Percentiles rank a stretch among this genome's conserved stretches.
These are phyloP conservation scores for Rana temporaria DNA, from an alignment of 2,113 vertebrate genomes.

Conservation along the genomic window DNA sequence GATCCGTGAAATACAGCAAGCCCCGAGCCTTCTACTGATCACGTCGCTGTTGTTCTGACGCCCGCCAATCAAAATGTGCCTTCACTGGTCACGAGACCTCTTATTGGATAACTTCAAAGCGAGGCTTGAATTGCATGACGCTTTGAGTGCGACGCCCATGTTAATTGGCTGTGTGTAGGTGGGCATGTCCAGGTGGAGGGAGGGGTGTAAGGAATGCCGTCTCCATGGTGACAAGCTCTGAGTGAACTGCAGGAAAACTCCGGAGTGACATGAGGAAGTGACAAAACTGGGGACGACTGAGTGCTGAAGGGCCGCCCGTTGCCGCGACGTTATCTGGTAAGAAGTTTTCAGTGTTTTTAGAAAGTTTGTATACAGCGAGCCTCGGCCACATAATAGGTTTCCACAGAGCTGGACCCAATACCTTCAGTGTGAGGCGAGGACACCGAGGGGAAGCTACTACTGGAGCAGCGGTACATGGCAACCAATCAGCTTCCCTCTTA, in stretches of 20 bases:
- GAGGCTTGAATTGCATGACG: conserved; percentile 29
- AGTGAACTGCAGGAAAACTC: background rate
- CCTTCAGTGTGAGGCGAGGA: too few relatives aligned
- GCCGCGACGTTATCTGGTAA: background rate
- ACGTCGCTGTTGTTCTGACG: too few relatives aligned
- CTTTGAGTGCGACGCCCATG: background rate
- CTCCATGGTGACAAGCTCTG: conserved; percentile 1
- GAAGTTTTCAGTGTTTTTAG: background rate
- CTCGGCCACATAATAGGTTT: too few relatives aligned
- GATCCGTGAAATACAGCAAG: too few relatives aligned
- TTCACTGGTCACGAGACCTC: background rate
- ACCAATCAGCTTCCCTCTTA: too few relatives aligned
- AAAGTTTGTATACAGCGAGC: too few relatives aligned
- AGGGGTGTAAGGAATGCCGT: conserved; percentile 9
- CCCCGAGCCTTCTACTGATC: too few relatives aligned
- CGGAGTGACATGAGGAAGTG: conserved; percentile 49
- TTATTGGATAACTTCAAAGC: background rate
- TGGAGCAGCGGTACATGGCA: too few relatives aligned
- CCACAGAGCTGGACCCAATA: too few relatives aligned
- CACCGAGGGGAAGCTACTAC: too few relatives aligned
- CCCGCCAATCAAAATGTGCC: background rate
- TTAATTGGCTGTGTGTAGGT: background rate
- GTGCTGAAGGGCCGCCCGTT: background rate
- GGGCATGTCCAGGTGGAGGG: background rate
- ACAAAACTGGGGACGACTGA: conserved; percentile 16